phyloP scores from a whole-genome alignment of 2,113 vertebrate species.

The Hipposideros armiger region DNA sequence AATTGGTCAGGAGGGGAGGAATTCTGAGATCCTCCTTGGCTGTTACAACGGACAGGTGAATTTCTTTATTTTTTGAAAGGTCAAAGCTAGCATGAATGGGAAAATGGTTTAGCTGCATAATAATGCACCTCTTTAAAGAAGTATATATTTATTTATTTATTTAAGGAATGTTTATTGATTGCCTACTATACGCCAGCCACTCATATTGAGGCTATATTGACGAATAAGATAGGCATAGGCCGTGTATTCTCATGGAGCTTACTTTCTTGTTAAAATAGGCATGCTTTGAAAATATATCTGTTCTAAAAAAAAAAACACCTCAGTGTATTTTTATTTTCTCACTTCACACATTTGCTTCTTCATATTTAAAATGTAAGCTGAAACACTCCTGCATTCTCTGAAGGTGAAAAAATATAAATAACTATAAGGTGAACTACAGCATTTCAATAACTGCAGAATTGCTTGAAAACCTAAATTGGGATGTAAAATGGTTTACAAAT shows the following conservation, averaged over 20 bases:
- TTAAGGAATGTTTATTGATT: neutral
- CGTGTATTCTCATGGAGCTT: conserved; percentile 20
- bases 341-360: conserved; percentile 76
- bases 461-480: conserved; percentile 53
- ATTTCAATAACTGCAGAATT: conserved; percentile 46
- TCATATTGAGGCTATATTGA: neutral
- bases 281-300: conserved; percentile 49
- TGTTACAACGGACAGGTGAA: neutral
- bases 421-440: conserved; percentile 52
- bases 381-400: conserved; percentile 69
- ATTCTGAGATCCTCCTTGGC: neutral
- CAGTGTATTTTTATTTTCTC: conserved; percentile 76
- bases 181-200: neutral
- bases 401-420: conserved; percentile 66
- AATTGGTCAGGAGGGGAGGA: neutral
- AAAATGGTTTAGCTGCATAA: neutral
- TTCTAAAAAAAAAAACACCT: conserved; percentile 42
- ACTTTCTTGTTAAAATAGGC: conserved; percentile 51
- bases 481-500: conserved; percentile 56
- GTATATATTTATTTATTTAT: neutral
- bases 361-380: conserved; percentile 75
- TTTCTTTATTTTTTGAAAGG: conserved; percentile 37
- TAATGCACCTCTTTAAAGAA: conserved; percentile 2
- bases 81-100: neutral
- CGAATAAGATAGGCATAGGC: neutral